Percentiles rank a stretch among this genome's conserved stretches.
Evolutionary conservation across 2,888 invertebrate species (phyloP).

Genomic region (Clostera curtula): DNA sequence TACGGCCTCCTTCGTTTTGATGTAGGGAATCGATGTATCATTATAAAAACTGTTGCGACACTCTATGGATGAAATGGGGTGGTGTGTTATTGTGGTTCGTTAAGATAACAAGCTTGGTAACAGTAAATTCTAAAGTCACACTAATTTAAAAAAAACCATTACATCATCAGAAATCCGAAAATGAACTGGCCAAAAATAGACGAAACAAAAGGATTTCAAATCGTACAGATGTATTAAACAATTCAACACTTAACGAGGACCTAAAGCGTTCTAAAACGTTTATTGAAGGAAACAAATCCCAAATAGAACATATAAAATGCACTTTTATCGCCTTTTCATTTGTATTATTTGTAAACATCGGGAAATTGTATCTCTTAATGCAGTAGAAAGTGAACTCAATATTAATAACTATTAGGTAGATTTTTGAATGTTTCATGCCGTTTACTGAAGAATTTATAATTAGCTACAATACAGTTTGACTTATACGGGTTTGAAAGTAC

Average conservation of each 20-base stretch:
- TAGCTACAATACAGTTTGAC: slow-evolving; percentile 23
- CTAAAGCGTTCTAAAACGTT: slow-evolving; percentile 30
- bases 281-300: slow-evolving; percentile 55
- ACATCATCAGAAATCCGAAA: no score
- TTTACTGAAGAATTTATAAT: slow-evolving; percentile 15
- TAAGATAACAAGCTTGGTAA: no score
- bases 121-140: no score
- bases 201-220: slow-evolving; percentile 12
- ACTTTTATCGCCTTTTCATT: slow-evolving; percentile 59
- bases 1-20: no score
- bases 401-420: accelerated
- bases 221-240: slow-evolving; percentile 22
- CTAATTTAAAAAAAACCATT: no score
- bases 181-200: slow-evolving; percentile 20
- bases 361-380: not conserved
- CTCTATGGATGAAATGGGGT: no score
- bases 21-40: no score
- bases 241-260: slow-evolving; percentile 31
- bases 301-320: slow-evolving; percentile 55
- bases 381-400: slow-evolving; percentile 1
- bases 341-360: slow-evolving; percentile 42
- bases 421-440: not conserved
- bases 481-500: slow-evolving; percentile 14
- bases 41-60: no score
- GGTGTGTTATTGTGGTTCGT: no score